These are phyloP conservation scores for Dermatophagoides farinae DNA, from an alignment of 1,140 invertebrate genomes.

Conservation along the genomic window DNA sequence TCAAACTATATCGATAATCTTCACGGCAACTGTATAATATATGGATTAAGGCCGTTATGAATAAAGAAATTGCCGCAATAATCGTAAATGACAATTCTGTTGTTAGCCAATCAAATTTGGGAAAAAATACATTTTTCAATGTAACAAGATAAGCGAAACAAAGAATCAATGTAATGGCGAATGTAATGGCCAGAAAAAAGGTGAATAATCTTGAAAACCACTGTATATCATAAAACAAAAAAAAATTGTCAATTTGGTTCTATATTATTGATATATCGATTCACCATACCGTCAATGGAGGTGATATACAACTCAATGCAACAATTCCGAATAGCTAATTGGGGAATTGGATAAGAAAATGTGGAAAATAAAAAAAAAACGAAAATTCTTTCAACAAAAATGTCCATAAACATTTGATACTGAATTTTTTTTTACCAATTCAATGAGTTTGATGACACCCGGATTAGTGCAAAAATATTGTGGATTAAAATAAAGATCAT, in stretches of 20 bases:
- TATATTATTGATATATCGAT: constrained; percentile 39
- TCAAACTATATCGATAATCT: constrained; percentile 22
- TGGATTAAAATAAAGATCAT: constrained; percentile 28
- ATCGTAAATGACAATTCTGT: constrained; percentile 54
- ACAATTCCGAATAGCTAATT: constrained; percentile 3
- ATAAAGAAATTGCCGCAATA: constrained; percentile 43
- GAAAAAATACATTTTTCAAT: constrained; percentile 39
- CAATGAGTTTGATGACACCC: constrained; percentile 32
- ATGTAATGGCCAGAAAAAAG: constrained; percentile 53
- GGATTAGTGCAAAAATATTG: constrained; percentile 31
- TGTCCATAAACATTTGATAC: neutral
- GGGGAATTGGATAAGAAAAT: no score
- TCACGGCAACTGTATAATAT: constrained; percentile 35
- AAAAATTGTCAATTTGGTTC: constrained; percentile 37
- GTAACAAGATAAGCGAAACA: constrained; percentile 53
- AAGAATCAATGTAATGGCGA: constrained; percentile 61
- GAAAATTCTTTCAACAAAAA: neutral
- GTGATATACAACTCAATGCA: neutral
- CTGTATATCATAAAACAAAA: constrained; percentile 50
- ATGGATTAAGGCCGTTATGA: constrained; percentile 55
- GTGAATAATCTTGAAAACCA: constrained; percentile 50
- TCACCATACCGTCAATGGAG: constrained; percentile 1
- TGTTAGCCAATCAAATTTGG: constrained; percentile 53
- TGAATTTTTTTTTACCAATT: constrained; percentile 27
- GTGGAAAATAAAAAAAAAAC: neutral